Evolutionary conservation across 53 echinoderm and acorn worm species (phyloP).

Genomic region (Holothuria leucospilota): DNA sequence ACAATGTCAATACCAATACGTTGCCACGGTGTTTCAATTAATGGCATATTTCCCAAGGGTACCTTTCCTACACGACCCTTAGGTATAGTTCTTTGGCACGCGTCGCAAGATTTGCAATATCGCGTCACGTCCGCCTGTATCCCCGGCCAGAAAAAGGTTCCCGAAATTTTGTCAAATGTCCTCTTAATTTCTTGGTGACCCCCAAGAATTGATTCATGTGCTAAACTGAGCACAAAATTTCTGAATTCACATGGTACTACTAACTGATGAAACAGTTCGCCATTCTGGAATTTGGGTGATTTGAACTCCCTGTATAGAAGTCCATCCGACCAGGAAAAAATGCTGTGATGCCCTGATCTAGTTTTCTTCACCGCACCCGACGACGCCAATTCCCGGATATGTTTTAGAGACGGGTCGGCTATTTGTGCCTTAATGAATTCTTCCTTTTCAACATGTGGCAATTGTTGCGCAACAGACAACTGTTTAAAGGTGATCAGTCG

Average conservation of each 20-base stretch:
- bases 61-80: slow-evolving; percentile 56
- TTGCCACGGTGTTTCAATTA: slow-evolving; percentile 50
- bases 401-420: neutral
- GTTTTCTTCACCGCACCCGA: neutral
- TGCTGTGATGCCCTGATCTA: neutral
- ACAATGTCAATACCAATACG: slow-evolving; percentile 60
- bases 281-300: slow-evolving; percentile 11
- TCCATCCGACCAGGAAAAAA: slow-evolving; percentile 20
- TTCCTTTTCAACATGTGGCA: slow-evolving; percentile 11
- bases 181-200: slow-evolving; percentile 51
- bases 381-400: slow-evolving; percentile 11
- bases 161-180: slow-evolving; percentile 41
- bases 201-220: slow-evolving; percentile 46
- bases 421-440: slow-evolving; percentile 1
- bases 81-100: slow-evolving; percentile 50
- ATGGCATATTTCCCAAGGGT: slow-evolving; percentile 41
- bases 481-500: neutral
- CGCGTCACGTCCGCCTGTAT: slow-evolving; percentile 39
- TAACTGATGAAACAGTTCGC: slow-evolving; percentile 19
- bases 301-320: slow-evolving; percentile 18
- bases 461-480: slow-evolving; percentile 40
- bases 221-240: slow-evolving; percentile 15
- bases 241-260: slow-evolving; percentile 34
- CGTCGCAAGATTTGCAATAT: slow-evolving; percentile 56
- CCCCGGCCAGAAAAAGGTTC: slow-evolving; percentile 54